These are phyloP conservation scores for Spongilla lacustris DNA, from an alignment of 37 sponge, comb jelly and placozoan genomes.

Conservation along the genomic window DNA sequence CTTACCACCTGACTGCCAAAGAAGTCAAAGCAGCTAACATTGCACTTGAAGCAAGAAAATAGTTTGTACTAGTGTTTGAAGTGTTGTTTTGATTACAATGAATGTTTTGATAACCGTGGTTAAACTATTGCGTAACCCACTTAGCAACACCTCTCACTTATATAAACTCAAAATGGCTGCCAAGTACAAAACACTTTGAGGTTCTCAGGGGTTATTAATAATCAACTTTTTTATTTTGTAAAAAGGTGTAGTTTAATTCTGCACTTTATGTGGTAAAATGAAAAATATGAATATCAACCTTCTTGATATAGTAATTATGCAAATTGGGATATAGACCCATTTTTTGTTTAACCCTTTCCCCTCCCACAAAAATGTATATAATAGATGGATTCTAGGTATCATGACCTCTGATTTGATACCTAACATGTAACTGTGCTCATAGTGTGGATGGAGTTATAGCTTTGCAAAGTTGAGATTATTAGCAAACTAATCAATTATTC, in stretches of 20 bases:
- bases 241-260: neutral
- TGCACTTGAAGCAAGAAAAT: neutral
- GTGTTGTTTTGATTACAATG: neutral
- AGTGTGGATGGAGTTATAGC: neutral
- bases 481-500: slow-evolving; percentile 1
- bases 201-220: neutral
- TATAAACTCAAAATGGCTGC: neutral
- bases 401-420: neutral
- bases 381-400: neutral
- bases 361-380: neutral
- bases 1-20: neutral
- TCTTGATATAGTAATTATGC: neutral
- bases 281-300: neutral
- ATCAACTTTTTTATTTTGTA: slow-evolving; percentile 1
- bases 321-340: neutral
- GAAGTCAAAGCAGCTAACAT: neutral
- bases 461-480: neutral
- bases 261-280: neutral
- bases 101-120: neutral
- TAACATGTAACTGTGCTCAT: neutral
- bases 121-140: neutral
- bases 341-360: neutral
- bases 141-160: neutral
- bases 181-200: neutral
- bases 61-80: neutral